Conservation (phyloP, 2,797 vertebrate genomes). For the Characodon lateralis region DNA sequence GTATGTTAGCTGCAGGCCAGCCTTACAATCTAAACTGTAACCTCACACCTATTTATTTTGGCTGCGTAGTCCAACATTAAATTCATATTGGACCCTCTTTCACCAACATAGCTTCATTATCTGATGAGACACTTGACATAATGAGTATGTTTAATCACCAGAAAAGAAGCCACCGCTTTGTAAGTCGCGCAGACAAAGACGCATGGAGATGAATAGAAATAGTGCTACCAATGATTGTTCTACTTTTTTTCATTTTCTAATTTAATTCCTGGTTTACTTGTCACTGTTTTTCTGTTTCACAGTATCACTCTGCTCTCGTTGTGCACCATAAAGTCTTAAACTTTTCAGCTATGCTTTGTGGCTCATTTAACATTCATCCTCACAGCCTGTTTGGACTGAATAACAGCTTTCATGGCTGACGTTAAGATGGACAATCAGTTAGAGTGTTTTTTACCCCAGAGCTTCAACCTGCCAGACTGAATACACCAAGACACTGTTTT, state of each 20-base stretch:
- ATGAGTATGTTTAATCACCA: slow-evolving; percentile 59
- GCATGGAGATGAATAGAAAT: slow-evolving; percentile 15
- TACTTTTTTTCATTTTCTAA: slow-evolving; percentile 4
- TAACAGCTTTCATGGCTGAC: slow-evolving; percentile 37
- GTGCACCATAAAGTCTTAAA: slow-evolving; percentile 2
- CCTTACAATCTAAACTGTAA: slow-evolving; percentile 79
- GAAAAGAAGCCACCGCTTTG: slow-evolving; percentile 38
- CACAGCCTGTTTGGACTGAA: slow-evolving; percentile 31
- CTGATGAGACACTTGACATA: slow-evolving; percentile 46
- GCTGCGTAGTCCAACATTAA: slow-evolving; percentile 37
- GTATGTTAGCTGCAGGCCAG: slow-evolving; percentile 57
- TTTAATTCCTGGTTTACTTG: slow-evolving; percentile 5
- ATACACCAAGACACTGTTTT: slow-evolving; percentile 72
- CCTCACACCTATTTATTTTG: slow-evolving; percentile 64
- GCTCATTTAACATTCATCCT: slow-evolving; percentile 35
- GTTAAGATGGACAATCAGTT: slow-evolving; percentile 44
- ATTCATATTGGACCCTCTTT: slow-evolving; percentile 37
- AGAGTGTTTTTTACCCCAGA: slow-evolving; percentile 61
- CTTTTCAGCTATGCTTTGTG: slow-evolving; percentile 17
- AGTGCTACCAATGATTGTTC: slow-evolving; percentile 1
- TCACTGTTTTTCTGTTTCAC: neutral
- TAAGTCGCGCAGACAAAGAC: slow-evolving; percentile 30
- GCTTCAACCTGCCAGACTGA: slow-evolving; percentile 58
- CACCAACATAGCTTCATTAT: slow-evolving; percentile 62
- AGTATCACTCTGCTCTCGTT: neutral